Conservation (phyloP, 2,797 vertebrate genomes). For the Tapera naevia region DNA sequence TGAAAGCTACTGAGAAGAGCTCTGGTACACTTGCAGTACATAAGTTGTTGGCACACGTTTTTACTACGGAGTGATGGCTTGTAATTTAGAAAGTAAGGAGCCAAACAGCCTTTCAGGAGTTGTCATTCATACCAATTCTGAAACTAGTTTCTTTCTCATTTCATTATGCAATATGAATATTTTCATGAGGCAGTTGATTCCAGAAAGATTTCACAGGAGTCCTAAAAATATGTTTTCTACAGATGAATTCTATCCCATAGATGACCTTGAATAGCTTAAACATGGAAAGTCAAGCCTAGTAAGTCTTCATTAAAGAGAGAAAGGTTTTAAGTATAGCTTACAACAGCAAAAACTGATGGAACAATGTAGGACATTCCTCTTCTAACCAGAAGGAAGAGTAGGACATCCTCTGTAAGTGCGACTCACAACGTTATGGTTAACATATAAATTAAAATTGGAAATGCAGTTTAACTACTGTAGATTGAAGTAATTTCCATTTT, state of each 20-base stretch:
- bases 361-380: neutral
- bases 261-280: neutral
- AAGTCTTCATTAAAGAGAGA: neutral
- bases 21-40: neutral
- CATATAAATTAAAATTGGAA: neutral
- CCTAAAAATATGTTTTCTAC: neutral
- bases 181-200: neutral
- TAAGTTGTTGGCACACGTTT: neutral
- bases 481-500: neutral
- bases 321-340: neutral
- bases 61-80: neutral
- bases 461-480: neutral
- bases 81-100: neutral
- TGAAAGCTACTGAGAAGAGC: neutral
- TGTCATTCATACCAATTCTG: neutral
- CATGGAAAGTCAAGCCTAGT: neutral
- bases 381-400: neutral
- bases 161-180: neutral
- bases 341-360: neutral
- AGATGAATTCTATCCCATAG: neutral
- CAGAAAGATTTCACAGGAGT: neutral
- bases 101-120: neutral
- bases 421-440: neutral
- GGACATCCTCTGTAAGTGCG: neutral
- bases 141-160: neutral